These are phyloP conservation scores for Streptopelia turtur DNA, from an alignment of 2,797 vertebrate genomes.

Conservation along the genomic window DNA sequence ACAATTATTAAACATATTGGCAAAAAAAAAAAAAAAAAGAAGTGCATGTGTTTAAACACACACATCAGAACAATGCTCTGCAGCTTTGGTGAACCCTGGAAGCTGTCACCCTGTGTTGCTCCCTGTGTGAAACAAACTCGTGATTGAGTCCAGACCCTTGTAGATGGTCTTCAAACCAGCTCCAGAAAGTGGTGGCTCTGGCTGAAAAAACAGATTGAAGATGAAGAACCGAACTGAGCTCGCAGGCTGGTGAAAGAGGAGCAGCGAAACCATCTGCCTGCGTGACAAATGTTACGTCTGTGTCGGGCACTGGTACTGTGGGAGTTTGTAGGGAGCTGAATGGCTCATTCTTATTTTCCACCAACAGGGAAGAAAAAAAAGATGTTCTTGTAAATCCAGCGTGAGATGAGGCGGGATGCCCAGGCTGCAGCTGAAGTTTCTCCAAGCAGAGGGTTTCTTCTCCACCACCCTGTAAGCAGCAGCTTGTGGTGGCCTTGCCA, in stretches of 20 bases:
- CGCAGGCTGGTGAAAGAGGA: neutral
- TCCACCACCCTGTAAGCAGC: neutral
- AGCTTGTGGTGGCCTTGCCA: neutral
- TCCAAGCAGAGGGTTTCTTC: neutral
- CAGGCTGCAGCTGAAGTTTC: neutral
- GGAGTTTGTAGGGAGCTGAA: neutral
- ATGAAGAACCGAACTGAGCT: neutral
- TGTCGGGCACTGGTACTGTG: accelerated
- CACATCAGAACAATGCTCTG: constrained; percentile 27
- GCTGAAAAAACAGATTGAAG: neutral
- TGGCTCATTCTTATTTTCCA: neutral
- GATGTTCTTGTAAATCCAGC: neutral
- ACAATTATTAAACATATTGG: constrained; percentile 39
- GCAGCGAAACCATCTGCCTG: neutral
- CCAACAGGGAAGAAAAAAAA: neutral
- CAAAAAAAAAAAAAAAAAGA: neutral
- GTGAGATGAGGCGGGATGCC: neutral
- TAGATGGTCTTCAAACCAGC: neutral
- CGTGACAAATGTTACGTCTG: neutral
- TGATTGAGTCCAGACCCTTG: constrained; percentile 34
- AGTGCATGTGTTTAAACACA: neutral
- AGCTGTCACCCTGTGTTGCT: neutral
- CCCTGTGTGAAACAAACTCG: neutral
- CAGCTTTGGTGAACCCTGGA: constrained; percentile 16
- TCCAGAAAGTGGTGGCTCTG: constrained; percentile 13